Evolutionary conservation across 2,888 invertebrate species (phyloP), one percentile per base, ranked within the genome.

Genomic region (Sinodicranocentrus sp.): DNA sequence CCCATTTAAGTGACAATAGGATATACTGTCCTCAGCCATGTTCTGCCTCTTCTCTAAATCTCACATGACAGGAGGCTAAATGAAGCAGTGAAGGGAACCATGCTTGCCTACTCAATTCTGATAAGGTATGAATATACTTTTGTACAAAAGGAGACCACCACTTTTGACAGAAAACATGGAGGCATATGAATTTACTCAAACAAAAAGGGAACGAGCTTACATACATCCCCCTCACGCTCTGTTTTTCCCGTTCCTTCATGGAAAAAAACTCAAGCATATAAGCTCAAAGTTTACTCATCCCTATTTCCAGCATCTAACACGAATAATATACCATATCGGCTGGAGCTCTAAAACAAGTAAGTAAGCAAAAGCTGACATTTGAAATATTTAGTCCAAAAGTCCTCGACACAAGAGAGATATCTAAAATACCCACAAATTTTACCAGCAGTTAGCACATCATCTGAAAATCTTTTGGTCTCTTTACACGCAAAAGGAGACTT

Each of bases 51-150:
- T 48, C 48, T 10, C 48, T n/a, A 2, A n/a, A 10, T n/a, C 10
- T 48, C n/a, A 48, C 6, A 67, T 82, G 70, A 82, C 59, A 68
- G 68, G 57, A 75, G 59, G 75, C 75, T 70, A 82, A 75, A 82
- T 82, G 82, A 73, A 59, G 57, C 73, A 52, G 13, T 65, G 59
- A 75, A 68, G 80, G 65, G 72, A 80, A 65, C 65, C 26, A 43
- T 25, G 10, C 33, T 3, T 33, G 33, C 5, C 33, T 33, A 10
- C 5, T 33, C 5, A 3, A 33, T 33, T 6, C 10, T 10, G 10
- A 10, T 33, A 33, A 33, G 33, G n/a, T n/a, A n/a, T 48, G 68
- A 2, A 44, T 28, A 28, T 26, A 19, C 2, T 1, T n/a, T 5
- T 48, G n/a, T 44, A 28, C 21, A 52, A 33, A 33, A 23, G 67